These are phyloP conservation scores for Selenia dentaria DNA, from an alignment of 2,888 invertebrate genomes.

Conservation along the genomic window DNA sequence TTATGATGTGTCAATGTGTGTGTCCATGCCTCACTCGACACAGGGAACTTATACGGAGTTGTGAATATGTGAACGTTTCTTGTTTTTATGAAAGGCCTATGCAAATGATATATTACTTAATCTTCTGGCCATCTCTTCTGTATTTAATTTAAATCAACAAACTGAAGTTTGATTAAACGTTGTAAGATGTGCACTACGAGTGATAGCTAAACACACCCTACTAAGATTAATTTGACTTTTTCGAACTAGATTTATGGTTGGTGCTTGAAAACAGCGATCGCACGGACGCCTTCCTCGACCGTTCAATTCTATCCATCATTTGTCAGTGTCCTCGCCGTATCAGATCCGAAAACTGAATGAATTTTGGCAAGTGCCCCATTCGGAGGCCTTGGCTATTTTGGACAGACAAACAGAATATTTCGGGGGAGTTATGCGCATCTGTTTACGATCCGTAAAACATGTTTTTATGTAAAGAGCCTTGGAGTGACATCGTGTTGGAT, in stretches of 20 bases:
- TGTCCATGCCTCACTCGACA: no score
- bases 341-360: conserved; percentile 65
- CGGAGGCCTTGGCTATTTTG: conserved; percentile 28
- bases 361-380: conserved; percentile 48
- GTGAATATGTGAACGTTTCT: no score
- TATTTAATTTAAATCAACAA: conserved; percentile 27
- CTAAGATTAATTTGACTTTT: conserved; percentile 73
- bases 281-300: conserved; percentile 51
- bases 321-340: conserved; percentile 67
- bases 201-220: conserved; percentile 52
- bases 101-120: no score
- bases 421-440: conserved; percentile 21
- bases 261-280: conserved; percentile 57
- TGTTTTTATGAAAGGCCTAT: no score
- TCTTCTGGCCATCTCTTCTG: no score
- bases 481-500: conserved; percentile 26
- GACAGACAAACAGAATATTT: conserved; percentile 33
- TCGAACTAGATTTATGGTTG: conserved; percentile 67
- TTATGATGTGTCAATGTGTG: no score
- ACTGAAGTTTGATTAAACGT: conserved; percentile 25
- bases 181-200: conserved; percentile 20
- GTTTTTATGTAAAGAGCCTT: conserved; percentile 30
- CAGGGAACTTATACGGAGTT: no score
- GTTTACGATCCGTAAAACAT: conserved; percentile 33
- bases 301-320: conserved; percentile 61